A percentile compares a stretch with the other conserved stretches of the same genome.
phyloP scores from a whole-genome alignment of 1,140 invertebrate genomes.

The Proales similis region DNA sequence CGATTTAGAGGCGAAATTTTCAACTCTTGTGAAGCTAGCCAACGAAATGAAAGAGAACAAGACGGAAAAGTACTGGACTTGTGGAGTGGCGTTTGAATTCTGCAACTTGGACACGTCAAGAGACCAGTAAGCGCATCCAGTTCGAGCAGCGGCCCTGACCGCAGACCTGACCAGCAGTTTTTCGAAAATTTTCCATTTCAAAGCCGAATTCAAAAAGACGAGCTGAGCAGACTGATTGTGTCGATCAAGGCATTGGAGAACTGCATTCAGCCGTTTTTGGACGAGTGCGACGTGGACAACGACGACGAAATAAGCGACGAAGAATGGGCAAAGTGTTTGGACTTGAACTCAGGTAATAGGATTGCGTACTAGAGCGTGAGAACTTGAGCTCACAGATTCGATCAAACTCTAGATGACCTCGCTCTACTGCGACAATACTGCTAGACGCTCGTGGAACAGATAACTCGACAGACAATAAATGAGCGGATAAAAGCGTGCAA shows the following conservation, averaged over 20 bases:
- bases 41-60: conserved; percentile 26
- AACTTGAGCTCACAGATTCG: too few species aligned
- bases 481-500: too few species aligned
- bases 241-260: conserved; percentile 35
- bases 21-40: conserved; percentile 20
- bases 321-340: conserved; percentile 35
- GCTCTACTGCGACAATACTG: too few species aligned
- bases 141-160: too few species aligned
- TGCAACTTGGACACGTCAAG: conserved; percentile 26
- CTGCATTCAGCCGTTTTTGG: conserved; percentile 38
- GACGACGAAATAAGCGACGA: conserved; percentile 25
- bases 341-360: conserved; percentile 12
- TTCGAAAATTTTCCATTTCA: background rate
- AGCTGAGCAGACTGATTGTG: conserved; percentile 8
- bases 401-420: too few species aligned
- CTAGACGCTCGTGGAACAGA: too few species aligned
- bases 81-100: conserved; percentile 36
- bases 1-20: conserved; percentile 34
- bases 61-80: conserved; percentile 34
- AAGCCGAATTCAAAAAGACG: conserved; percentile 34
- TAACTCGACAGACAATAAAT: too few species aligned
- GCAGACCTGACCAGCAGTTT: too few species aligned
- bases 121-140: conserved; percentile 37
- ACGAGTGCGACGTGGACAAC: conserved; percentile 19
- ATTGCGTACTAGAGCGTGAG: too few species aligned